Base-by-base conservation (phyloP, 1,140 invertebrate species). In the Parapsyche elsis region DNA sequence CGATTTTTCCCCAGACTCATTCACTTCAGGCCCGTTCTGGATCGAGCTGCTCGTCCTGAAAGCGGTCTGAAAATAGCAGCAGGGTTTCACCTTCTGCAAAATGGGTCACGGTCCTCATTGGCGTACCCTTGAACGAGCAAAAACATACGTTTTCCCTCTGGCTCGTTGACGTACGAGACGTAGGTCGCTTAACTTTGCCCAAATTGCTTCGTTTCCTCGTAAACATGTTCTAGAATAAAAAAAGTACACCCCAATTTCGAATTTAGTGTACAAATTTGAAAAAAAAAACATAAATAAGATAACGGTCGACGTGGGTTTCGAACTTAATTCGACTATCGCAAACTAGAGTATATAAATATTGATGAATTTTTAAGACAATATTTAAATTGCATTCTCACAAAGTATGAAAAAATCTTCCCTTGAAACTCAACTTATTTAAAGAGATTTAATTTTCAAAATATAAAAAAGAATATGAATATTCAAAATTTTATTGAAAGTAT, bases 141-240 rank as follows among this genome's bases (percentile, higher is more conserved):
- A 67, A 67, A 30, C 64, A 24, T 67, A 5, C 64, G 49, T 53
- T 53, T 53, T 53, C 49, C 49, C 30, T 38, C 7, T 53, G 16
- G 49, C 49, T 53, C 49, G 49, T 53, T 67, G 64, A 67, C 64
- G 64, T 67, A 67, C 24, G 64, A 67, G 64, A 67, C 64, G 23
- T 26, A 26, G 64, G 64, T 67, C 64, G 24, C 64, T 67, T 67
- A 67, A 67, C 19, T 67, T 67, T 24, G 23, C 9, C 9, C 49
- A 53, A 53, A 53, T 53, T 53, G 49, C 49, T 53, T 53, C 49
- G 49, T 12, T 38, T 53, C 49, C 49, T 53, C 49, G 49, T 14
- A 53, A 53, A 53, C 2, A 53, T 16, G 49, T 14, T 16, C 12
- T 10, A 16, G 49, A 53, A 5, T 46, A 46, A 53, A 53, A 53